Conservation (phyloP, 1,140 invertebrate genomes). For the Bombus pyrosoma region DNA sequence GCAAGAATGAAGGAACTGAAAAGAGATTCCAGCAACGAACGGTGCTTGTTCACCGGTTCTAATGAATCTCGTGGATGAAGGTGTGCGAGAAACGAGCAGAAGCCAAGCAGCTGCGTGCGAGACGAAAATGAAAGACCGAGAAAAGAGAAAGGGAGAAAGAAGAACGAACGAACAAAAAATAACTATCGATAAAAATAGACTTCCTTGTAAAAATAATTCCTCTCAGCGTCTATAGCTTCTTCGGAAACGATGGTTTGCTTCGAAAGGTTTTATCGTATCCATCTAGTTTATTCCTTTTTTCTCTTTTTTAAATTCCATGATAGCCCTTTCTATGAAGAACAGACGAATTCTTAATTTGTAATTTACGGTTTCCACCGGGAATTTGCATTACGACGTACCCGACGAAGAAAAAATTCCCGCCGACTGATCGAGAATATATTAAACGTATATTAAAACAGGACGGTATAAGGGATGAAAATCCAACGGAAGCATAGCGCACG, state of each 20-base stretch:
- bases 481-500: neutral
- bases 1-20: neutral
- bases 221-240: neutral
- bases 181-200: slow-evolving; percentile 68
- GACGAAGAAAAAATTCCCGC: neutral
- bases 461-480: slow-evolving; percentile 13
- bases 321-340: neutral
- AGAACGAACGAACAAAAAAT: neutral
- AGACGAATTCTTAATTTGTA: slow-evolving; percentile 38
- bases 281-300: neutral
- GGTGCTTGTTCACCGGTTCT: slow-evolving; percentile 51
- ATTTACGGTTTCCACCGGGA: slow-evolving; percentile 5
- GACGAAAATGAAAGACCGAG: neutral
- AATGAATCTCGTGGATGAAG: slow-evolving; percentile 57
- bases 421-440: slow-evolving; percentile 27
- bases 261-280: slow-evolving; percentile 1
- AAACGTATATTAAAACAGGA: slow-evolving; percentile 35
- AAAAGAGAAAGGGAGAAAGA: neutral
- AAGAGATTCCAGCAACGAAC: slow-evolving; percentile 52
- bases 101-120: neutral
- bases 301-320: neutral
- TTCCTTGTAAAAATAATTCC: slow-evolving; percentile 72
- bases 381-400: slow-evolving; percentile 41
- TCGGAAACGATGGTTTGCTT: slow-evolving; percentile 13
- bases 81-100: neutral